These are phyloP conservation scores for Hippolais icterina DNA, from an alignment of 2,113 vertebrate species.

Conservation along the genomic window DNA sequence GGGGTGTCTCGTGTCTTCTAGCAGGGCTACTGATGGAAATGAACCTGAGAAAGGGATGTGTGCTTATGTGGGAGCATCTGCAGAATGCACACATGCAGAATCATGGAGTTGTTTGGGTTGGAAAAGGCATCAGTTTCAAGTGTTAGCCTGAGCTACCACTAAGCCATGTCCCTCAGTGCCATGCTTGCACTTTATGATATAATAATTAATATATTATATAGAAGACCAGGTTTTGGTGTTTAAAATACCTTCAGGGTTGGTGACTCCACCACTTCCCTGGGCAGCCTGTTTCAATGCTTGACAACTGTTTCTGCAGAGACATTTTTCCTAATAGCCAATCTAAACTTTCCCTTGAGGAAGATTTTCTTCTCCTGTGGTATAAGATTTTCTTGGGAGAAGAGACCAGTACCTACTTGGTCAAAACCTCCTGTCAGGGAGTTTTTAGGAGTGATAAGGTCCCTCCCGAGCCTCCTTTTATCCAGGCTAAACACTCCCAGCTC, in stretches of 20 bases:
- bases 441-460: neutral
- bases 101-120: accelerated
- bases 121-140: neutral
- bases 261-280: neutral
- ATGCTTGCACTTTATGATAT: neutral
- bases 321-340: neutral
- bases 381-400: neutral
- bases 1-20: neutral
- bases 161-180: neutral
- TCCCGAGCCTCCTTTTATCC: neutral
- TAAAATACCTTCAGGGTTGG: neutral
- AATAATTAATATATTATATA: neutral
- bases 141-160: neutral
- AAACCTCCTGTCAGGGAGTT: neutral
- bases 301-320: neutral
- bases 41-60: neutral
- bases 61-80: neutral
- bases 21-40: neutral
- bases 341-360: neutral
- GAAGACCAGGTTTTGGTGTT: neutral
- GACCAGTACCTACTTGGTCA: accelerated
- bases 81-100: neutral
- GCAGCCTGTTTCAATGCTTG: neutral
- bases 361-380: neutral
- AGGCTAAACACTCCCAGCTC: neutral